Base-by-base conservation (phyloP, 1,140 invertebrate species). In the Drosophila takahashii region DNA sequence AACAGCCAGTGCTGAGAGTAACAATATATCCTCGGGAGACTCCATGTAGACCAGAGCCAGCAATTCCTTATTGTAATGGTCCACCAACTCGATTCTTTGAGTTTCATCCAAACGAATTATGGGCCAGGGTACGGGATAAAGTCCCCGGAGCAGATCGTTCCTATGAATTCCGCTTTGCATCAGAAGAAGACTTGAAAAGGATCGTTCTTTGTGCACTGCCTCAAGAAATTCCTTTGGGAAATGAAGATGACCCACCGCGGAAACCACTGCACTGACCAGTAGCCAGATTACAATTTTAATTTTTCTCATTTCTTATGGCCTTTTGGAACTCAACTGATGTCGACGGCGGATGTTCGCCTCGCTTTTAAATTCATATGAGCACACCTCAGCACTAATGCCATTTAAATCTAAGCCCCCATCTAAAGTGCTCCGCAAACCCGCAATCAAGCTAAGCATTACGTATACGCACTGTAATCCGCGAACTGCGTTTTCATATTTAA, bases 401-500 rank as follows among this genome's bases (percentile, higher is more conserved):
- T 39, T 32, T 34, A 70, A 70, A 70, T 70, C 66, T 22, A n/a
- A 16, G 11, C 11, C 4, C 22, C 61, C 16, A 22, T 67, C 64
- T 71, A 71, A 71, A 71, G 51, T 70, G 65, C 65, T 71, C 22
- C 34, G n/a, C n/a, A 39, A 36, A 7, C 65, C 61, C 1, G 22
- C 59, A 62, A 62, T 62, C 37, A 62, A 32, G 51, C 27, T 32
- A 32, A 18, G 47, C 41, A 77, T 83, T 83, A 61, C 69, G 79
- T 62, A 83, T 81, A 74, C 79, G 79, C 79, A 73, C 13, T 26
- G 61, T 47, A 36, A 36, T 13, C 62, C 16, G 53, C 34, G 37
- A n/a, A 39, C 48, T 44, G 74, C 61, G 53, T 47, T 78, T 66
- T 44, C 56, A 51, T 78, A 73, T 81, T 81, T 59, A 81, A 83